Base-by-base conservation (phyloP, 2,797 vertebrate species). In the Eulemur mongoz region DNA sequence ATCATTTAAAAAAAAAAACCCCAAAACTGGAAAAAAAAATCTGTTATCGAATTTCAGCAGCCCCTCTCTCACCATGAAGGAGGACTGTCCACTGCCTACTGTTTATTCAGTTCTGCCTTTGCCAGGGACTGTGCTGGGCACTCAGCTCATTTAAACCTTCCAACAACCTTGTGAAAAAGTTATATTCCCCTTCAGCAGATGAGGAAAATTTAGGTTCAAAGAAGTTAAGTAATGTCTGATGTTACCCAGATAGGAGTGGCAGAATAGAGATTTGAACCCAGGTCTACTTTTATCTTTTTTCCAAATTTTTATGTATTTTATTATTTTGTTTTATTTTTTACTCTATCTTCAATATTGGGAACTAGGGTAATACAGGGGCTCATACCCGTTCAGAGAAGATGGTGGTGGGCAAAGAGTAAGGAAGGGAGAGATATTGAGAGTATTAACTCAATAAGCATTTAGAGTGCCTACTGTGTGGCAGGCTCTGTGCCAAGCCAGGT, bases 251-350 rank as follows among this genome's bases (percentile, higher is more conserved):
- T 32, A 23, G 20, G 82, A 63, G 63, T 50, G 57, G 7, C 63
- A 65, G 40, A 89, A 40, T 43, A 82, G 57, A 94, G 85, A 95
- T 63, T 63, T 90, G 78, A 97, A 92, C 73, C 72, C 38, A 82
- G 65, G 59, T 50, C n/a, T 65, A 18, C 76, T 87, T 86, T 85
- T 38, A 27, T 86, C 27, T 69, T 86, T 40, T 45, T 45, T 63
- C 43, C 11, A 23, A 18, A 67, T 69, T 61, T 80, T 35, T 35
- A n/a, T 52, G 23, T 57, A 79, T 38, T 27, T 10, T 72, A 72
- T 61, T 48, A 57, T 59, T 65, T 63, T 40, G 25, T 12, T 69
- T 57, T 86, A 38, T 80, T 91, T 90, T 92, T 73, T 61, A 78
- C 48, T 83, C 27, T 30, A 43, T 32, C 54, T 89, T 95, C 85